phyloP scores from a whole-genome alignment of 1,140 invertebrate genomes.

The Ceratitis capitata region DNA sequence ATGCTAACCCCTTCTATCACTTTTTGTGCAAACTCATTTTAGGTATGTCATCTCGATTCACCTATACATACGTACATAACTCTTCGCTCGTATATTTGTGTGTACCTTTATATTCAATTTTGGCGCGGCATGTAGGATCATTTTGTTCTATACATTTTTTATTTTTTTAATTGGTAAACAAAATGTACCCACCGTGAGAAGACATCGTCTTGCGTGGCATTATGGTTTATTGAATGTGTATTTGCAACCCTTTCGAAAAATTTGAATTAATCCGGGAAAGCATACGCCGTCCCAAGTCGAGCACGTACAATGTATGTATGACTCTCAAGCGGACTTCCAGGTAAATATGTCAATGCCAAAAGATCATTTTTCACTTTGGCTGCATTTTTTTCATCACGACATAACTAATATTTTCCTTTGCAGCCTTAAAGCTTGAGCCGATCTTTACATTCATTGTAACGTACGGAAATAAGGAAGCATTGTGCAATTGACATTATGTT shows the following conservation, averaged over 20 bases:
- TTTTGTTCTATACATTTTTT: too few relatives aligned
- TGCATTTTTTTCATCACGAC: not conserved
- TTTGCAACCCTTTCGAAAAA: conserved; percentile 12
- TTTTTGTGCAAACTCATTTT: conserved; percentile 23
- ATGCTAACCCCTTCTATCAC: conserved; percentile 23
- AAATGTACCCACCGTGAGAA: conserved; percentile 30
- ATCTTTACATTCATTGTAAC: not conserved
- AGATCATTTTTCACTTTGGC: conserved; percentile 31
- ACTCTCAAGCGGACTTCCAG: not conserved
- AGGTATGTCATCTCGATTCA: not conserved
- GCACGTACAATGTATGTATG: not conserved
- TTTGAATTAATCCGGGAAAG: conserved; percentile 34
- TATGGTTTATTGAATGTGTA: conserved; percentile 30
- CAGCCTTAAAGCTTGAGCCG: not conserved
- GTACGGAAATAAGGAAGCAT: not conserved
- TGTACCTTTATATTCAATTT: not conserved
- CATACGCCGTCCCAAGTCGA: not conserved
- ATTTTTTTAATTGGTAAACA: conserved; percentile 32
- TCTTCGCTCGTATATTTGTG: not conserved
- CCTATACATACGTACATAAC: not conserved
- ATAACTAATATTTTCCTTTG: conserved; percentile 20
- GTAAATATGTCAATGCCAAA: conserved; percentile 36
- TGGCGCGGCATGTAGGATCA: conserved; percentile 12
- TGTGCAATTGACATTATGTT: not conserved
- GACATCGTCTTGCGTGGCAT: conserved; percentile 27